phyloP scores from a whole-genome alignment of 2,888 invertebrate species.

The Catotricha subobsoleta region DNA sequence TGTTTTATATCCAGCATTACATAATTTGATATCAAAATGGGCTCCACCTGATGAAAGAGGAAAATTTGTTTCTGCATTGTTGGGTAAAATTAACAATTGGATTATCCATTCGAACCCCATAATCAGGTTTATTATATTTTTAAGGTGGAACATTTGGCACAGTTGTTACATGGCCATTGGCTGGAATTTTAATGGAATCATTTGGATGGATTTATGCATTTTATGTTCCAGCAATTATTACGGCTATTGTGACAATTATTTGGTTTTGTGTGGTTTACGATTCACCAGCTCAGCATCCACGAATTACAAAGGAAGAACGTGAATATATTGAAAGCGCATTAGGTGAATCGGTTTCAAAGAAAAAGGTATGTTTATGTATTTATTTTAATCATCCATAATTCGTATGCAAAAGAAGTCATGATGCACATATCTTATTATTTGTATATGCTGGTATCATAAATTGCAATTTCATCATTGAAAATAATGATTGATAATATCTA shows the following conservation, averaged over 20 bases:
- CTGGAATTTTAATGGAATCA: slow-evolving; percentile 34
- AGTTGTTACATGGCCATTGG: slow-evolving; percentile 33
- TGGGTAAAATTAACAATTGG: no score
- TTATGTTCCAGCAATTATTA: slow-evolving; percentile 40
- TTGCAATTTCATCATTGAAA: slow-evolving; percentile 7
- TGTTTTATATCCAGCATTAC: slow-evolving; percentile 42
- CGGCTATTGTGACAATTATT: slow-evolving; percentile 35
- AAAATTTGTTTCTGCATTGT: slow-evolving; percentile 49
- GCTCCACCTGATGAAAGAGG: slow-evolving; percentile 56
- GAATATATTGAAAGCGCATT: slow-evolving; percentile 43
- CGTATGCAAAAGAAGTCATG: no score
- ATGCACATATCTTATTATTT: no score
- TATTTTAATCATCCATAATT: no score
- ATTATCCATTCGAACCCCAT: no score
- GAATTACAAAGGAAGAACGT: slow-evolving; percentile 41
- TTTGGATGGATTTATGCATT: slow-evolving; percentile 51
- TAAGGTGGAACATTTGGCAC: slow-evolving; percentile 55
- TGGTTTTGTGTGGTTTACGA: slow-evolving; percentile 48
- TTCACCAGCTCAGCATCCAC: slow-evolving; percentile 41
- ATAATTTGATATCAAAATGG: slow-evolving; percentile 51
- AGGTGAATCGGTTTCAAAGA: slow-evolving; percentile 36
- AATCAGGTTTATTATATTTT: no score
- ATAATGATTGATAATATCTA: no score
- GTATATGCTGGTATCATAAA: no score
- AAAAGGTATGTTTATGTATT: slow-evolving; percentile 30